Evolutionary conservation across 1,140 invertebrate genomes (phyloP).

Genomic region (Drosophila orena): DNA sequence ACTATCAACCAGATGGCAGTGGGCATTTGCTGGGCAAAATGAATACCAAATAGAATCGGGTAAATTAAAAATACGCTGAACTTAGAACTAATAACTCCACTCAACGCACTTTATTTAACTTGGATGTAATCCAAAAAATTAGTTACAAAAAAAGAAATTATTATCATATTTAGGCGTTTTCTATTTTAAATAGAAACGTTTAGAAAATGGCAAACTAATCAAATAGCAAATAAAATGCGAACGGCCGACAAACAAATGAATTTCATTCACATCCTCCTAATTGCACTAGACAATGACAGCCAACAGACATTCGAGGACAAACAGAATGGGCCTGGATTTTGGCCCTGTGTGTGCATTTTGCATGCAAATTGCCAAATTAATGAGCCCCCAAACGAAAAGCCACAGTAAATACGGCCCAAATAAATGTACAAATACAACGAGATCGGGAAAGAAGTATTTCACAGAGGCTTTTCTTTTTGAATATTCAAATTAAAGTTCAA

Average conservation of each 20-base stretch:
- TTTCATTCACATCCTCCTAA: conserved; percentile 81
- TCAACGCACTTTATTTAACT: too few relatives aligned
- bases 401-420: conserved; percentile 49
- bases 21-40: conserved; percentile 36
- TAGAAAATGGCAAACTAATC: conserved; percentile 16
- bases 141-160: background rate
- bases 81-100: too few relatives aligned
- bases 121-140: too few relatives aligned
- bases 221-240: conserved; percentile 27
- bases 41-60: conserved; percentile 13
- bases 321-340: conserved; percentile 14
- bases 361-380: conserved; percentile 83
- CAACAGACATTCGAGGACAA: conserved; percentile 14
- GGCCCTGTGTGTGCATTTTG: conserved; percentile 71
- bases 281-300: conserved; percentile 74
- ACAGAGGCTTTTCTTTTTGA: background rate
- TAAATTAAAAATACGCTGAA: too few relatives aligned
- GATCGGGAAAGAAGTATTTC: conserved; percentile 4
- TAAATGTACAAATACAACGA: conserved; percentile 53
- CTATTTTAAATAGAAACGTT: conserved; percentile 28
- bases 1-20: conserved; percentile 57
- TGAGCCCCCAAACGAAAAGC: conserved; percentile 51
- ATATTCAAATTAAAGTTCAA: conserved; percentile 42
- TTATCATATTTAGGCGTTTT: too few relatives aligned
- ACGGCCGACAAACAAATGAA: conserved; percentile 71